phyloP scores from a whole-genome alignment of 2,888 invertebrate species.

The Tortricodes alternella region DNA sequence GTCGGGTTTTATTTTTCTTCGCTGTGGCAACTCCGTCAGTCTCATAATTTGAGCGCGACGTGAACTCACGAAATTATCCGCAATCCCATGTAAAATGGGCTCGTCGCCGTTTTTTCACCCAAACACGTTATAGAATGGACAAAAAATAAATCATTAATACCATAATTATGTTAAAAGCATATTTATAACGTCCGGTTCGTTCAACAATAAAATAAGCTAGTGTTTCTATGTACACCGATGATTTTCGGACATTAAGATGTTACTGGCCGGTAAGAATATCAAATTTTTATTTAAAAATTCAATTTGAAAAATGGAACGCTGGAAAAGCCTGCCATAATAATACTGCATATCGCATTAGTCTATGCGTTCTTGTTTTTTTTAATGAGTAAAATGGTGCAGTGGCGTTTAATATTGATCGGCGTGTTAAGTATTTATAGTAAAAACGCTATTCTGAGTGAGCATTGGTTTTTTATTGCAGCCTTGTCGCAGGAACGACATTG shows the following conservation, averaged over 20 bases:
- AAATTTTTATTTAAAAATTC: slow-evolving; percentile 29
- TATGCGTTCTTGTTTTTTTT: slow-evolving; percentile 1
- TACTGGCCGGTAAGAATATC: slow-evolving; percentile 41
- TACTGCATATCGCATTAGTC: neutral
- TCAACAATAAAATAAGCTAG: slow-evolving; percentile 28
- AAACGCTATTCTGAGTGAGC: slow-evolving; percentile 22
- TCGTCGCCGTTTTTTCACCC: slow-evolving; percentile 47
- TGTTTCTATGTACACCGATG: slow-evolving; percentile 34
- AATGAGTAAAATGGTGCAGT: slow-evolving; percentile 17
- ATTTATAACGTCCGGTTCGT: slow-evolving; percentile 67
- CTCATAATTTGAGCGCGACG: slow-evolving; percentile 53
- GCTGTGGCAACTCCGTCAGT: slow-evolving; percentile 55
- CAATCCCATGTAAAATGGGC: slow-evolving; percentile 51
- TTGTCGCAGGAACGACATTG: slow-evolving; percentile 38
- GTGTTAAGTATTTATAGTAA: slow-evolving; percentile 9
- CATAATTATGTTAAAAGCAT: slow-evolving; percentile 58
- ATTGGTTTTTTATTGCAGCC: slow-evolving; percentile 30
- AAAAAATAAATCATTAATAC: slow-evolving; percentile 44
- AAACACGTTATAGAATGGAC: slow-evolving; percentile 55
- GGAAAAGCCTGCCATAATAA: slow-evolving; percentile 36
- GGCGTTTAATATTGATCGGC: slow-evolving; percentile 10
- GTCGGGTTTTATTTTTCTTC: slow-evolving; percentile 23
- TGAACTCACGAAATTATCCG: slow-evolving; percentile 47
- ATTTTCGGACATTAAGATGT: slow-evolving; percentile 36
- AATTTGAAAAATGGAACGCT: slow-evolving; percentile 36